Percentiles rank a stretch among this genome's conserved stretches.
phyloP scores from a whole-genome alignment of 2,113 vertebrate species.

The Sterrhoptilus dennistouni region DNA sequence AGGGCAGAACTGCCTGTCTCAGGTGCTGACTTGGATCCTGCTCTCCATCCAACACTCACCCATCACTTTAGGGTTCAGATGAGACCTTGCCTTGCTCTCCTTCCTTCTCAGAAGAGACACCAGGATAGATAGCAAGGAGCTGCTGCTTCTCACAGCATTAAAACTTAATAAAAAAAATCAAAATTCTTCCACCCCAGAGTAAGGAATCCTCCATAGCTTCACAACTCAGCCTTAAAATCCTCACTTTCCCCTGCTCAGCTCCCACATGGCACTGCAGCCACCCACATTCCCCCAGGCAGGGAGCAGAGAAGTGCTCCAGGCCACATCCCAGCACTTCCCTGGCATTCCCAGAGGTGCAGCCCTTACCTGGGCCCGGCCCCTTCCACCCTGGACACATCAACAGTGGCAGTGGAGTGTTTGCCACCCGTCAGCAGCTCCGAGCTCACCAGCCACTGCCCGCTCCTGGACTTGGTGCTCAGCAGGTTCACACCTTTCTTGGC shows the following conservation, averaged over 20 bases:
- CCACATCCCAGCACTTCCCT: background rate
- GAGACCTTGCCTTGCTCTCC: background rate
- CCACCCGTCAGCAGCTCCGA: conserved; percentile 90
- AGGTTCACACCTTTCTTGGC: conserved; percentile 98
- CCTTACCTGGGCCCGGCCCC: conserved; percentile 75
- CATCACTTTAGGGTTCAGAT: accelerated
- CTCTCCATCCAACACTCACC: background rate
- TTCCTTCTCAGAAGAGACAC: background rate
- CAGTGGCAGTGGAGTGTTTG: conserved; percentile 93
- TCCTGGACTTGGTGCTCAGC: conserved; percentile 87
- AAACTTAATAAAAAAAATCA: background rate
- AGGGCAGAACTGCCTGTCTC: background rate
- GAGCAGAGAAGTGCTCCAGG: accelerated
- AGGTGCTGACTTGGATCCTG: background rate
- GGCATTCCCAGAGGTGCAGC: background rate
- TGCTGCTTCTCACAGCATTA: background rate
- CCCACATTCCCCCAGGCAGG: background rate
- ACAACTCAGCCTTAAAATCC: background rate
- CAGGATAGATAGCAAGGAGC: background rate
- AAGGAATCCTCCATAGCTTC: background rate
- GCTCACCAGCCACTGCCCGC: conserved; percentile 89
- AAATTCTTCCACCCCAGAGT: background rate
- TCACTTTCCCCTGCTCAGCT: background rate
- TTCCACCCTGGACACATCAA: conserved; percentile 85
- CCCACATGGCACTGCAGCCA: accelerated